These are phyloP conservation scores for Bubo scandiacus DNA, from an alignment of 2,113 vertebrate species.

Conservation along the genomic window DNA sequence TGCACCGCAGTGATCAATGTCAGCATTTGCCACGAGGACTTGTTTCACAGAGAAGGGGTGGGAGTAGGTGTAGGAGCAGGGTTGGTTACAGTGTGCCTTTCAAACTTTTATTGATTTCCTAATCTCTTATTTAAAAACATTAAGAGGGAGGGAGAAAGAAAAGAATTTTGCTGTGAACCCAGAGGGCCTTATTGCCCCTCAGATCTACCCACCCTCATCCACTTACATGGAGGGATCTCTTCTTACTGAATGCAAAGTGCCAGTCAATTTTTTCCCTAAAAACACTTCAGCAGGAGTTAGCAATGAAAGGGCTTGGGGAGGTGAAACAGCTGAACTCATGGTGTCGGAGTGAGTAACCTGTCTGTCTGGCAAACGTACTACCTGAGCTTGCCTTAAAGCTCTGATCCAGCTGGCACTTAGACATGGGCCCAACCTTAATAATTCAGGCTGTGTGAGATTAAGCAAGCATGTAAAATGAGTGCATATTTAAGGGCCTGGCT, in stretches of 20 bases:
- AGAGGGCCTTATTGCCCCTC: not conserved
- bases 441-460: not conserved
- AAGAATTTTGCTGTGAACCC: not conserved
- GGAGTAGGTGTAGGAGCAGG: slow-evolving; percentile 12
- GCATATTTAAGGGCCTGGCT: not conserved
- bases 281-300: not conserved
- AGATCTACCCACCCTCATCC: not conserved
- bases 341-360: not conserved
- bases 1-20: not conserved
- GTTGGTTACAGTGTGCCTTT: not conserved
- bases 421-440: not conserved
- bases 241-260: not conserved
- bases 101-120: not conserved
- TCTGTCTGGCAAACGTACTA: accelerated
- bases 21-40: not conserved
- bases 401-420: not conserved
- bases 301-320: not conserved
- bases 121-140: not conserved
- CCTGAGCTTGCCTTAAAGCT: not conserved
- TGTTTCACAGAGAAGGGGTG: not conserved
- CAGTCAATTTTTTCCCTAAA: not conserved
- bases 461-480: not conserved
- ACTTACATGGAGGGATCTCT: not conserved
- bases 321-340: not conserved
- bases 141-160: not conserved